Percentiles rank a stretch among this genome's conserved stretches.
These are phyloP conservation scores for Corticium candelabrum DNA, from an alignment of 37 sponge, comb jelly and placozoan species.

Conservation along the genomic window DNA sequence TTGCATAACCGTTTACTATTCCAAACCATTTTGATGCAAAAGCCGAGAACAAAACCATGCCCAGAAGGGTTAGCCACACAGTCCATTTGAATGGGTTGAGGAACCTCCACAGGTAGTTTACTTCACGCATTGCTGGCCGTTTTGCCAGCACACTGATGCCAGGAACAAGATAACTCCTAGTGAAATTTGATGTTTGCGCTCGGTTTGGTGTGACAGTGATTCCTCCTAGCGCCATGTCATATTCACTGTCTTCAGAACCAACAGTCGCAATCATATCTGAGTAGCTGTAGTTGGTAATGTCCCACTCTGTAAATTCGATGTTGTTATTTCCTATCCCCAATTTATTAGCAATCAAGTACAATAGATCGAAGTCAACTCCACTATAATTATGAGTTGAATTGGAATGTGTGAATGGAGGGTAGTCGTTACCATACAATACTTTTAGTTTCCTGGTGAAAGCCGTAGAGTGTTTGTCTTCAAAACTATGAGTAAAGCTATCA, in stretches of 20 bases:
- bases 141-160: background rate
- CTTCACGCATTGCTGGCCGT: background rate
- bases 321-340: background rate
- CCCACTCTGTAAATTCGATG: background rate
- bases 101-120: background rate
- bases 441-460: background rate
- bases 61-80: background rate
- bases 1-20: background rate
- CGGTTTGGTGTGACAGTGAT: background rate
- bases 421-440: background rate
- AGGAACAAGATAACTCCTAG: background rate
- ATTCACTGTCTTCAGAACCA: background rate
- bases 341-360: background rate
- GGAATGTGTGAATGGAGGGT: background rate
- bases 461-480: background rate
- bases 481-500: background rate
- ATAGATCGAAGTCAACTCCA: background rate
- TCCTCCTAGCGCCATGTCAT: background rate
- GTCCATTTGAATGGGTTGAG: background rate
- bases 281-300: background rate
- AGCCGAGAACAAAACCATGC: background rate
- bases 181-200: background rate
- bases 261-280: background rate
- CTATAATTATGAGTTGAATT: background rate
- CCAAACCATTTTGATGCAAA: background rate